Conservation (phyloP, 2,888 invertebrate genomes). For the Scaptomyza polygonia region DNA sequence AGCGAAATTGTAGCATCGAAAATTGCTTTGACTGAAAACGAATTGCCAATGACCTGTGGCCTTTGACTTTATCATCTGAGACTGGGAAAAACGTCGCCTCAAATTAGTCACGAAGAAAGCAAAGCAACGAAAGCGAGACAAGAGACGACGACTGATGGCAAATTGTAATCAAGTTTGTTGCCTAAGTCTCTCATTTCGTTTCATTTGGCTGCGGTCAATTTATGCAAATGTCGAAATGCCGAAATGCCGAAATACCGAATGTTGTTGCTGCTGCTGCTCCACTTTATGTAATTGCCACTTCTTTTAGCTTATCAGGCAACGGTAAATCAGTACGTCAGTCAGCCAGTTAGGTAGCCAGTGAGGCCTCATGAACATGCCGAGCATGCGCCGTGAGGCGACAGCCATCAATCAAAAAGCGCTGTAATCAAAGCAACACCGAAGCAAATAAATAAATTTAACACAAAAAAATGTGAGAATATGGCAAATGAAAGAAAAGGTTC, state of each 20-base stretch:
- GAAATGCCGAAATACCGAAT: conserved; percentile 59
- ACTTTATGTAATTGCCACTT: conserved; percentile 73
- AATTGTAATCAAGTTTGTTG: conserved; percentile 66
- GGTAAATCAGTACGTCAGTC: conserved; percentile 71
- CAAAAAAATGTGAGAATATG: neutral
- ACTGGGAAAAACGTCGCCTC: conserved; percentile 64
- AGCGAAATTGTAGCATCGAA: conserved; percentile 68
- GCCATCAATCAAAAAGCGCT: conserved; percentile 73
- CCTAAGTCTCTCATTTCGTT: conserved; percentile 63
- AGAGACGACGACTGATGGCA: conserved; percentile 19
- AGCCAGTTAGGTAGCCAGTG: conserved; percentile 30
- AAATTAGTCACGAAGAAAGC: conserved; percentile 75
- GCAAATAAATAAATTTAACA: conserved; percentile 22
- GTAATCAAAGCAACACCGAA: conserved; percentile 53
- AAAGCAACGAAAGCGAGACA: neutral
- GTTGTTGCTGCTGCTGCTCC: conserved; percentile 55
- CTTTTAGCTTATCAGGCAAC: conserved; percentile 64
- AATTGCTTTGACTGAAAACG: conserved; percentile 56
- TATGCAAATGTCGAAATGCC: conserved; percentile 68
- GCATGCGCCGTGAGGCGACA: conserved; percentile 75
- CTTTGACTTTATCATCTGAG: conserved; percentile 40
- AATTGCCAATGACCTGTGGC: conserved; percentile 61
- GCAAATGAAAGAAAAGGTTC: neutral
- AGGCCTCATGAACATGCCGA: conserved; percentile 61
- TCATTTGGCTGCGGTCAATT: conserved; percentile 58